Conservation (phyloP, 92 coral and sea anemone genomes). For the Bergia puertoricense region DNA sequence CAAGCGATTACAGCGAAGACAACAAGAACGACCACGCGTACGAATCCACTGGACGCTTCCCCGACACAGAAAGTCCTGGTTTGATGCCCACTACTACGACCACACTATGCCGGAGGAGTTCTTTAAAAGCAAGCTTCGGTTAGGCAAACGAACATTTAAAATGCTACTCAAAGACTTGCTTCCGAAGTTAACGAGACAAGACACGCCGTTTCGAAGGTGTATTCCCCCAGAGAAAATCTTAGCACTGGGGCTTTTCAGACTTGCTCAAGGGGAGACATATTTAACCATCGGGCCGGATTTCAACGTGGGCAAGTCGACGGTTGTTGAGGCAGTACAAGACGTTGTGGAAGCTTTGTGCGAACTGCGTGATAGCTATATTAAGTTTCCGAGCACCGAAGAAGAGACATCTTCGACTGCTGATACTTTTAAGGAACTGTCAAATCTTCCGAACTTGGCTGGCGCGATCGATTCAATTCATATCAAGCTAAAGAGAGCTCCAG, state of each 20-base stretch:
- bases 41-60: slow-evolving; percentile 24
- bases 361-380: slow-evolving; percentile 14
- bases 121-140: slow-evolving; percentile 3
- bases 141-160: neutral
- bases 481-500: slow-evolving; percentile 14
- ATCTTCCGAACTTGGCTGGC: slow-evolving; percentile 9
- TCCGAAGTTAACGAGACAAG: slow-evolving; percentile 15
- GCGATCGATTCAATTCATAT: slow-evolving; percentile 21
- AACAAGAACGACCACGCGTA: neutral
- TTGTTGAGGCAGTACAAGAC: slow-evolving; percentile 33
- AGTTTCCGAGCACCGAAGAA: slow-evolving; percentile 21
- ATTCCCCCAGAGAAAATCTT: slow-evolving; percentile 33
- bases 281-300: slow-evolving; percentile 22
- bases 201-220: slow-evolving; percentile 21
- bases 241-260: slow-evolving; percentile 21
- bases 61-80: slow-evolving; percentile 2
- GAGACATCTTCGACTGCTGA: neutral
- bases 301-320: slow-evolving; percentile 30
- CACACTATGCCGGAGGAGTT: neutral
- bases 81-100: slow-evolving; percentile 23
- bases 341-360: slow-evolving; percentile 22
- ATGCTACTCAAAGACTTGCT: neutral
- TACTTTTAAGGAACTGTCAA: neutral
- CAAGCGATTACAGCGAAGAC: slow-evolving; percentile 6
- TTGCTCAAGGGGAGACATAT: slow-evolving; percentile 26